Evolutionary conservation across 2,113 vertebrate species (phyloP), one percentile per base, ranked within the genome.

Genomic region (Taurulus bubalis): DNA sequence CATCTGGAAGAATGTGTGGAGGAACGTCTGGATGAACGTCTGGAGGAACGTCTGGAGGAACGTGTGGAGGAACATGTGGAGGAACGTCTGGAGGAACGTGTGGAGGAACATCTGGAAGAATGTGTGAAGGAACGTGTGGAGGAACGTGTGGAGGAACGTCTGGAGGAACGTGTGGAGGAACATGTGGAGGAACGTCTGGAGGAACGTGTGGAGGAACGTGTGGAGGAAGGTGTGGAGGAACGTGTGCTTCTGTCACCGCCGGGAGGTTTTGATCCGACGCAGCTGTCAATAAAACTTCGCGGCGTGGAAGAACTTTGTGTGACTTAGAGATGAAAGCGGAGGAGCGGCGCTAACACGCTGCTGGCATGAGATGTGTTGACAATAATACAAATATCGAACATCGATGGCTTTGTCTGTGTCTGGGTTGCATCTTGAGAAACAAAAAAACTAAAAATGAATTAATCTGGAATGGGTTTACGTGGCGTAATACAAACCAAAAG

Each of bases 281-380:
- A 62, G 58, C 32, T 42, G 34, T 63, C 67, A 40, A 40, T 71
- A 64, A 79, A 71, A 64, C 58, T 42, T n/a, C n/a, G n/a, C n/a
- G n/a, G n/a, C n/a, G n/a, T n/a, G n/a, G n/a, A n/a, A n/a, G n/a
- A n/a, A n/a, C n/a, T n/a, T n/a, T 38, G 10, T 20, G 28, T 14
- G 40, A 4, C 30, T 24, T 8, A 2, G 28, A 53, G 45, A 14
- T 53, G 14, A 66, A 8, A 53, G 34, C 6, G 8, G 8, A 1
- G n/a, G n/a, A n/a, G n/a, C n/a, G n/a, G 9, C 11, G 7, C 30
- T 18, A 40, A 64, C 47, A 24, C 26, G 56, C 22, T 5, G 47
- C 45, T 8, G 26, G 36, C 32, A 6, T 45, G 20, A 42, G 42
- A 16, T 45, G 9, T 60, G 53, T 26, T 26, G n/a, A 56, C n/a